phyloP scores from a whole-genome alignment of 2,113 vertebrate species.

The Hiodon tergisus region DNA sequence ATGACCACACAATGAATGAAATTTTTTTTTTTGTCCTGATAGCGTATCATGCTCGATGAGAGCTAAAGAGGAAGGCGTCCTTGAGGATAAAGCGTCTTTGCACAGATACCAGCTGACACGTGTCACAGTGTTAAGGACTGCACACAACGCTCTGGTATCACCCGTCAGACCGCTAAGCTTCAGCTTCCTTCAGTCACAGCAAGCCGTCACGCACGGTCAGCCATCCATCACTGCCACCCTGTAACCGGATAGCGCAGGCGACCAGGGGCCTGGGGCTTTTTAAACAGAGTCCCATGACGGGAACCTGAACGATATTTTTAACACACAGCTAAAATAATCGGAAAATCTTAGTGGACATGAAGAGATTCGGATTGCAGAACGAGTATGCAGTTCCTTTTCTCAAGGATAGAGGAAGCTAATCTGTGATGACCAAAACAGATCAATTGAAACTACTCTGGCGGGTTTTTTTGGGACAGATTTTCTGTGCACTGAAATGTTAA shows the following conservation, averaged over 20 bases:
- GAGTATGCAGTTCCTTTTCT: neutral
- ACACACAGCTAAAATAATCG: too few species aligned
- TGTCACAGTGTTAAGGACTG: neutral
- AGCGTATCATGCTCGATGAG: too few species aligned
- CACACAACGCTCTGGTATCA: neutral
- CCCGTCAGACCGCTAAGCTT: neutral
- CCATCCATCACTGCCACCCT: neutral
- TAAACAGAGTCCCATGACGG: too few species aligned
- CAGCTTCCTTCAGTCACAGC: neutral
- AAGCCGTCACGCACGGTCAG: neutral
- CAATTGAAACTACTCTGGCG: neutral
- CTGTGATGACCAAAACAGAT: neutral
- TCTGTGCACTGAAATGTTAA: too few species aligned
- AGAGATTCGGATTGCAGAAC: neutral
- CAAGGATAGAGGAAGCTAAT: neutral
- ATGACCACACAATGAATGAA: too few species aligned
- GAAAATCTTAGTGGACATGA: neutral
- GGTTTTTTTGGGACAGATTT: too few species aligned
- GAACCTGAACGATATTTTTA: too few species aligned
- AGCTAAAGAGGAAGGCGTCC: too few species aligned
- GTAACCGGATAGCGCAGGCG: neutral
- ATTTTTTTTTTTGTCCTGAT: too few species aligned
- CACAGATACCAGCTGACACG: neutral
- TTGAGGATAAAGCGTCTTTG: too few species aligned
- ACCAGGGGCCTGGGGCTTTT: too few species aligned